Evolutionary conservation across 2,888 invertebrate genomes (phyloP), one percentile per base, ranked within the genome.

Genomic region (Drosophila glabriapex): DNA sequence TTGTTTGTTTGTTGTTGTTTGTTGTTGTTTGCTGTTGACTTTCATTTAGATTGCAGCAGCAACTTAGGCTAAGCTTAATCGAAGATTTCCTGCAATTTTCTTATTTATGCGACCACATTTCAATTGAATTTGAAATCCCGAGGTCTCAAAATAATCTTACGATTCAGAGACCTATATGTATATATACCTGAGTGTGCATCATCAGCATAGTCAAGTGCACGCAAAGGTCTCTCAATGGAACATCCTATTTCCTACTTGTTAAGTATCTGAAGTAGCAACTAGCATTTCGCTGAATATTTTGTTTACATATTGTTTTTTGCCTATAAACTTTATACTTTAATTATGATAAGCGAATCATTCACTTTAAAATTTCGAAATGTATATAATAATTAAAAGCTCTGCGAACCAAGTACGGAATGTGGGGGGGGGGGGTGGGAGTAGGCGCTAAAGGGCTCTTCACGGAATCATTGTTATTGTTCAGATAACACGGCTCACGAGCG

Each of bases 71-170:
- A 9, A 39, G 75, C 75, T 80, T 89, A 84, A 90, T 86, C 87
- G 80, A 83, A 84, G 76, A 85, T 87, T 89, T 90, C 88, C 90
- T 90, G 89, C 82, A 90, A 91, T 91, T 91, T 90, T 85, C 80
- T 73, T 71, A 90, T 85, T 91, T 86, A 76, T 64, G 76, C 69
- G 68, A 65, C 82, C 70, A 73, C 72, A 78, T 49, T 76, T 69
- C 78, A 76, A 76, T 82, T 82, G 70, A 62, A 59, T 75, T 61
- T 65, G 68, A 59, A 77, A 77, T 61, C 25, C 64, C 59, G 66
- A 68, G 77, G 67, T 50, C 69, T 68, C 29, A 56, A 76, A 76
- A 73, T 68, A 82, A 67, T 66, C 64, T 50, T 25, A 67, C 73
- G 33, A 67, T 70, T 65, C 69, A 70, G 46, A 25, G 29, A 31